These are phyloP conservation scores for Rhyzopertha dominica DNA, from an alignment of 1,140 invertebrate genomes.

Conservation along the genomic window DNA sequence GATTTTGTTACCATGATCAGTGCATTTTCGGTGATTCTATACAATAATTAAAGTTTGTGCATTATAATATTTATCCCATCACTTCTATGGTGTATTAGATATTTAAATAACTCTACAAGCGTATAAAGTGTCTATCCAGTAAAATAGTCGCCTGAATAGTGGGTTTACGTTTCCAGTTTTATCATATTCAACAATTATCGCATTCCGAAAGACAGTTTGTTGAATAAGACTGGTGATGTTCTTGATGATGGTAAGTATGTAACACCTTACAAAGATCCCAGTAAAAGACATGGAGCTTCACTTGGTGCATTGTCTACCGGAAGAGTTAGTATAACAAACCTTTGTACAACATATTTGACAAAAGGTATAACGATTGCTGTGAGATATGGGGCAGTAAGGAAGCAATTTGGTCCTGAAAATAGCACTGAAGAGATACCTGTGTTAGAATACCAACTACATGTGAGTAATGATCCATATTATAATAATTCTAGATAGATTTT, in stretches of 20 bases:
- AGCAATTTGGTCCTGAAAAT: constrained; percentile 77
- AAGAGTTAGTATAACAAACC: constrained; percentile 65
- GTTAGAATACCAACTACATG: constrained; percentile 86
- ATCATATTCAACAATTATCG: constrained; percentile 81
- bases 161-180: constrained; percentile 59
- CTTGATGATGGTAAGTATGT: constrained; percentile 78
- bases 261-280: constrained; percentile 68
- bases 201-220: constrained; percentile 73
- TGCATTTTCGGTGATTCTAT: too few relatives aligned
- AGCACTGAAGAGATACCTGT: constrained; percentile 75
- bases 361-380: constrained; percentile 79
- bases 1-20: too few relatives aligned
- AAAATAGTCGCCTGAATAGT: background rate
- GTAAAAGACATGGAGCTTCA: constrained; percentile 71
- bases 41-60: too few relatives aligned
- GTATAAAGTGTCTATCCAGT: constrained; percentile 37
- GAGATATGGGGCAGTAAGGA: constrained; percentile 82
- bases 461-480: constrained; percentile 43
- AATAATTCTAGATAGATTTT: background rate
- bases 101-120: background rate
- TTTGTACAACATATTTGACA: constrained; percentile 66
- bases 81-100: background rate
- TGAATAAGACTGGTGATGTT: constrained; percentile 86
- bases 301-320: constrained; percentile 83
- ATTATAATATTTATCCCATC: too few relatives aligned